phyloP scores from a whole-genome alignment of 2,888 invertebrate species.

The Zhuqinia jingwanae region DNA sequence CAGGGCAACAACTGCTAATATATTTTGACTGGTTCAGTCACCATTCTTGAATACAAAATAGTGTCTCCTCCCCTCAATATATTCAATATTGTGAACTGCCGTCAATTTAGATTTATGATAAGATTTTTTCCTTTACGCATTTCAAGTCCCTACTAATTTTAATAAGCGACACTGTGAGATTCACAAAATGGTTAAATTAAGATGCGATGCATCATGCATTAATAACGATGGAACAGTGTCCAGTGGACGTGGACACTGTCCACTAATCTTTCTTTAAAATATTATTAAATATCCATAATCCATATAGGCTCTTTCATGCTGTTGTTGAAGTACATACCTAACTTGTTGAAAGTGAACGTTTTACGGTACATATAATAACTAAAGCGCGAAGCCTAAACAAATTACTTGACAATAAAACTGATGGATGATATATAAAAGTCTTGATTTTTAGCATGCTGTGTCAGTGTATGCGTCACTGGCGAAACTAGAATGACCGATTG shows the following conservation, averaged over 20 bases:
- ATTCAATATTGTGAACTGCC: neutral
- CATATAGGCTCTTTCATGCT: neutral
- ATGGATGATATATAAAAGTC: conserved; percentile 9
- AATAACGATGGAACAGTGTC: neutral
- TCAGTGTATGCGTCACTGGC: too few relatives aligned
- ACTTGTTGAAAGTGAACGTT: neutral
- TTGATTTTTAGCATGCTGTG: neutral
- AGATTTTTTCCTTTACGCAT: neutral
- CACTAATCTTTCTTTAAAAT: neutral
- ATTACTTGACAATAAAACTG: too few relatives aligned
- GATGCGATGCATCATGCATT: neutral
- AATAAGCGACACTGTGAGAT: conserved; percentile 7
- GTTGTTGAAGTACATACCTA: neutral
- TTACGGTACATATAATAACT: too few relatives aligned
- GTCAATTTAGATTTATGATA: conserved; percentile 7
- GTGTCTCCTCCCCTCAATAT: neutral
- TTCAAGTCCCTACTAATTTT: neutral
- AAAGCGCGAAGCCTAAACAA: too few relatives aligned
- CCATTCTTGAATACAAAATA: too few relatives aligned
- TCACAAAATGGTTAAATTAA: conserved; percentile 2
- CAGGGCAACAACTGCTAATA: neutral
- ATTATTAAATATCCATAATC: neutral
- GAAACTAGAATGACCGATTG: neutral
- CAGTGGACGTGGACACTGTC: neutral
- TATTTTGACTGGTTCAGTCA: neutral